Evolutionary conservation across 1,140 invertebrate species (phyloP).

Genomic region (Sweltsa coloradensis): DNA sequence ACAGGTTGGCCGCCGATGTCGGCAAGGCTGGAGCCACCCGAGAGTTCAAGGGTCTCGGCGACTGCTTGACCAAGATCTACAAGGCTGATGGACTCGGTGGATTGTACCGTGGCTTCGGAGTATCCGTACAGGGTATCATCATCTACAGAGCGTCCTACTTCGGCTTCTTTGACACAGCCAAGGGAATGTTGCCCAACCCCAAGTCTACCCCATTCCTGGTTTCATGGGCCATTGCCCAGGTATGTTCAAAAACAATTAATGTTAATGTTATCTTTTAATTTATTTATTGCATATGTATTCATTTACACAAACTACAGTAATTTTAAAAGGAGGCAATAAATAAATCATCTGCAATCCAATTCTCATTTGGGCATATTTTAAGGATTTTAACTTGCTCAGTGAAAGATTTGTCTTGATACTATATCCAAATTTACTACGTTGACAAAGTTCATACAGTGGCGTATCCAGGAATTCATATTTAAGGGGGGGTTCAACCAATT

Average conservation of each 20-base stretch:
- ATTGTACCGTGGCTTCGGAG: slow-evolving; percentile 80
- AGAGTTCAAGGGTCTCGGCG: slow-evolving; percentile 70
- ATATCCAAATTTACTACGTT: no score
- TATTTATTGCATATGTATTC: background rate
- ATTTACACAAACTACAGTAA: background rate
- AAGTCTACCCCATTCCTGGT: slow-evolving; percentile 65
- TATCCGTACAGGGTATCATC: slow-evolving; percentile 81
- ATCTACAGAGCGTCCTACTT: slow-evolving; percentile 86
- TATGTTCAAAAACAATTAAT: slow-evolving; percentile 26
- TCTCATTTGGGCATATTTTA: no score
- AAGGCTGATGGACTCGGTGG: slow-evolving; percentile 71
- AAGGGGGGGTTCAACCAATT: no score
- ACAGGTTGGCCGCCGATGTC: slow-evolving; percentile 67
- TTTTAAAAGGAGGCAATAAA: background rate
- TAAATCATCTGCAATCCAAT: no score
- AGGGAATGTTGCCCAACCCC: slow-evolving; percentile 72
- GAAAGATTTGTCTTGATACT: no score
- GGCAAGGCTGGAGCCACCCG: slow-evolving; percentile 60
- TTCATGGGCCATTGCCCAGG: slow-evolving; percentile 74
- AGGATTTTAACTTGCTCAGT: no score
- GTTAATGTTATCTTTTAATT: background rate
- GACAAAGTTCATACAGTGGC: no score
- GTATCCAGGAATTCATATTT: no score
- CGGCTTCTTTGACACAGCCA: slow-evolving; percentile 85
- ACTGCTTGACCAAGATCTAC: slow-evolving; percentile 73